These are phyloP conservation scores for Erpobdella octoculata DNA, from an alignment of 2,888 invertebrate genomes.

Conservation along the genomic window DNA sequence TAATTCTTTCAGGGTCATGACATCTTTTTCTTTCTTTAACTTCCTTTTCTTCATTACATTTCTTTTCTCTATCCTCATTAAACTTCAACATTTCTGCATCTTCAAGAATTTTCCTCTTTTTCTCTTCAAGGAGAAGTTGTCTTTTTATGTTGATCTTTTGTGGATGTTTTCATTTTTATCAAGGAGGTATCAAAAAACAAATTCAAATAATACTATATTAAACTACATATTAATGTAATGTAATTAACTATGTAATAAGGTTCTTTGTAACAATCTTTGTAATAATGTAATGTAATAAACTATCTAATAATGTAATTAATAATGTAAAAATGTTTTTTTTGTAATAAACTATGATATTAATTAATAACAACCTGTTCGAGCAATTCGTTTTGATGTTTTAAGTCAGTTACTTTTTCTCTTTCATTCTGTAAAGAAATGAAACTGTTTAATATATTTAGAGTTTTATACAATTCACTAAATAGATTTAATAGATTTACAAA, in stretches of 20 bases:
- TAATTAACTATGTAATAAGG: background rate
- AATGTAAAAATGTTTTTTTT: too few relatives aligned
- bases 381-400: background rate
- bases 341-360: background rate
- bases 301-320: too few relatives aligned
- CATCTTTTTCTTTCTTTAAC: background rate
- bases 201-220: background rate
- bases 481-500: too few relatives aligned
- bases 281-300: too few relatives aligned
- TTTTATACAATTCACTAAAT: too few relatives aligned
- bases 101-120: background rate
- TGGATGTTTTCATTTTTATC: background rate
- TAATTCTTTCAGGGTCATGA: background rate
- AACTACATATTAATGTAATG: background rate
- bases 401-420: background rate
- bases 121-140: background rate
- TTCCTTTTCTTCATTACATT: background rate
- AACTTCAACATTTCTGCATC: constrained; percentile 14
- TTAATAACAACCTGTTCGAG: background rate
- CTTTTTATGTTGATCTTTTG: background rate
- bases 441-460: too few relatives aligned
- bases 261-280: too few relatives aligned
- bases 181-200: background rate
- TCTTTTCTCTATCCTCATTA: constrained; percentile 9
- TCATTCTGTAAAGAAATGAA: background rate